phyloP scores from a whole-genome alignment of 2,797 vertebrate genomes.

The Oreonectes daqikongensis region DNA sequence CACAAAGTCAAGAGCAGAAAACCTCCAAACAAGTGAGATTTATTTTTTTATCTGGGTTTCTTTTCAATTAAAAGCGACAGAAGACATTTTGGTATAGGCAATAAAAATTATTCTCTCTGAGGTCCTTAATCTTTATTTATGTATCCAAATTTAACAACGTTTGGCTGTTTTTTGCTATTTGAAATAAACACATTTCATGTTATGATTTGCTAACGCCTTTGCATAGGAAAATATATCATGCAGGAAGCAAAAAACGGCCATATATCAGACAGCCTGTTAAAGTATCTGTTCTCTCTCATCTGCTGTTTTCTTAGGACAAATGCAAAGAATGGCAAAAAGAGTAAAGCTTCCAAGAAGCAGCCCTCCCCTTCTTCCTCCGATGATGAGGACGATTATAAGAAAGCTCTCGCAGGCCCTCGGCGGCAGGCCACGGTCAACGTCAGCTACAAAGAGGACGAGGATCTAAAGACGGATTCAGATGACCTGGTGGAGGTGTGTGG shows the following conservation, averaged over 20 bases:
- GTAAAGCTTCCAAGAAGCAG: conserved; percentile 82
- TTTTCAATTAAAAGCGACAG: not conserved
- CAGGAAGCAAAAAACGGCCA: no score
- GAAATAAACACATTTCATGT: no score
- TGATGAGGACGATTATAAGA: conserved; percentile 88
- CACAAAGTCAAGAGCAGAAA: conserved; percentile 95
- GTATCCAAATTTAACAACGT: no score
- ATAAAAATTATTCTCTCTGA: no score
- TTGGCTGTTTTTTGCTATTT: no score
- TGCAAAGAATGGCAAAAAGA: conserved; percentile 90
- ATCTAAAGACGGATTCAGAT: conserved; percentile 96
- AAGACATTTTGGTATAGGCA: not conserved
- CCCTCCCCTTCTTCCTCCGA: conserved; percentile 86
- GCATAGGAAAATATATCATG: no score
- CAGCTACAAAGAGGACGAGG: conserved; percentile 99
- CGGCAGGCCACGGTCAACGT: conserved; percentile 96
- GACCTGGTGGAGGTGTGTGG: conserved; percentile 94
- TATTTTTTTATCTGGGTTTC: conserved; percentile 2
- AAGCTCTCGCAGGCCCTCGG: conserved; percentile 79
- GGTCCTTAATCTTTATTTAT: no score
- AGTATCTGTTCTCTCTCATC: not conserved
- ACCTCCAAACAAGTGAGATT: conserved; percentile 86
- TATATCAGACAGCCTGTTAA: no score
- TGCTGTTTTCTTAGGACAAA: conserved; percentile 70
- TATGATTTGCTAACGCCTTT: no score